Base-by-base conservation (phyloP, 2,888 invertebrate genomes). In the Drosophila colorata region DNA sequence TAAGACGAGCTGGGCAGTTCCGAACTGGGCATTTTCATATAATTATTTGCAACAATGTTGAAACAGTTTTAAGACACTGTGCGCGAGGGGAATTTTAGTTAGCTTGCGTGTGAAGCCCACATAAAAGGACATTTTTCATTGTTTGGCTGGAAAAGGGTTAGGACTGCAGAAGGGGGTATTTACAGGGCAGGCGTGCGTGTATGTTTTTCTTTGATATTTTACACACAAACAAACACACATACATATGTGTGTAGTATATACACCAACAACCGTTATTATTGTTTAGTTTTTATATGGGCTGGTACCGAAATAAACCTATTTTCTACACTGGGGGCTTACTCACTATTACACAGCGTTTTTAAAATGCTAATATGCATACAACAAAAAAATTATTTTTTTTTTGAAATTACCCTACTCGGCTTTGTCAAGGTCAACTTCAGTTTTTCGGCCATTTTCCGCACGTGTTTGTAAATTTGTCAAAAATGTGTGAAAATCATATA, bases 51-150 rank as follows among this genome's bases (percentile, higher is more conserved):
- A 51, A 11, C 16, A 38, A 14, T 43, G 55, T 46, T 7, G 3
- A 6, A 43, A 31, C 25, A 7, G 5, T 55, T 52, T 44, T 13
- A 33, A 25, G 37, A n/a, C 52, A 57, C 33, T 60, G 47, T 35
- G 25, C 18, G 23, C 40, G 31, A 11, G 13, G 8, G 41, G 37
- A 46, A 33, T 18, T 52, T 69, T 14, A 9, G 13, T 14, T 31
- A 11, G 51, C 14, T 75, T 60, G 84, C 84, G 81, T 87, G 87
- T 23, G 55, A 14, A n/a, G 13, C 11, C 4, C 46, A 67, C 65
- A 69, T 74, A 66, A 68, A 70, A 70, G 73, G 69, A 76, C 66
- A 48, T 61, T 73, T 53, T 67, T 31, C 38, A 49, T 35, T 28
- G 55, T 48, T 64, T 58, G 47, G 43, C 18, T 48, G 47, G 40